Base-by-base conservation (phyloP, 2,888 invertebrate species). In the Hipparchia semele region DNA sequence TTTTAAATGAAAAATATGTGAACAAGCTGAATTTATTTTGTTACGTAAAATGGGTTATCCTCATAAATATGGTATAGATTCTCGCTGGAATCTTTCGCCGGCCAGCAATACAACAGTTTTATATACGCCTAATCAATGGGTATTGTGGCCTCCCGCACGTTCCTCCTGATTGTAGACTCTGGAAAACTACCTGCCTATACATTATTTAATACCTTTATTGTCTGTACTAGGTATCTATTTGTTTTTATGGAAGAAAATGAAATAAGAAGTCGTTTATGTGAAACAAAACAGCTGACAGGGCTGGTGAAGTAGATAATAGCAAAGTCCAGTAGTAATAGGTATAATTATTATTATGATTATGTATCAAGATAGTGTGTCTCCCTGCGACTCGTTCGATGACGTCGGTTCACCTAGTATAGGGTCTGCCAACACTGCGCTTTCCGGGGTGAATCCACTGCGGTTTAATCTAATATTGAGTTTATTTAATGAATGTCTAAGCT, bases 41-140 rank as follows among this genome's bases (percentile, higher is more conserved):
- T 23, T 33, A 33, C 51, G 53, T 53, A 65, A 67, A 67, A 58
- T 58, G 58, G 67, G 46, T 46, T 23, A 46, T 46, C 67, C 58
- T 67, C 67, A 46, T 67, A 67, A 58, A 73, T 65, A 69, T 4
- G 51, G 65, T 66, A 59, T 70, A 73, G 6, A 56, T 56, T 56
- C 66, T 67, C 66, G 54, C 56, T 70, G 70, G 60, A 61, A 69
- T 61, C 39, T 51, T 53, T 60, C 53, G 61, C 53, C 69, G 61
- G 61, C 53, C 69, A 68, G 68, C 68, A 59, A 68, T 9, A 68
- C 46, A 59, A 59, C 59, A 61, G 68, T 69, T 69, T 69, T 69
- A 69, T 69, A 69, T 69, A 61, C 58, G 68, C 64, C 72, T 68
- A 72, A 72, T 72, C 72, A 72, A 72, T 68, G 59, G 72, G 51